Evolutionary conservation across 1,140 invertebrate species (phyloP), one percentile per base, ranked within the genome.

Genomic region (Trichomalopsis sarcophagae): DNA sequence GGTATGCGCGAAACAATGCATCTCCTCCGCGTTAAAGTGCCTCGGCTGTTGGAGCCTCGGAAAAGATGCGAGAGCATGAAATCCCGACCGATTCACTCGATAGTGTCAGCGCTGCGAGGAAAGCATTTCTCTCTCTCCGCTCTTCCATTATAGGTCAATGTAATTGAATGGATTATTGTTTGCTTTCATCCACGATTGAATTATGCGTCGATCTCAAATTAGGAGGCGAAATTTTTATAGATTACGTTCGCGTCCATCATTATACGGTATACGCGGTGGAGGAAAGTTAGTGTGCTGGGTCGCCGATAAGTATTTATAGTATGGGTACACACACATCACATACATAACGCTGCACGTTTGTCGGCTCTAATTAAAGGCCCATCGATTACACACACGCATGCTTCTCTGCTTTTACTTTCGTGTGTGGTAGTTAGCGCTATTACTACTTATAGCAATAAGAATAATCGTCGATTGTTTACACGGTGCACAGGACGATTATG

Each of bases 341-440:
- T 27, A 27, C 27, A n/a, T 21, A 21, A 6, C 55, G 47, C 47
- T 50, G 69, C 23, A 73, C 80, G 44, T 81, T 71, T 81, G 80
- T 81, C 80, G 80, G 40, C 36, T 73, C 69, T 81, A 81, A 81
- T 81, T 81, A 81, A 81, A 81, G 73, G 80, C 27, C 30, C 66
- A 40, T 40, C 36, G 13, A 81, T 81, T 71, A 47, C 21, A 69
- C 36, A 44, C 33, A 36, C 33, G 33, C 33, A 36, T 27, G 40
- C 40, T 21, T 33, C 30, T n/a, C 47, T 44, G 7, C 11, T 80
- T 80, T 80, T 80, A 80, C 78, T 80, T 69, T 80, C 55, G 78
- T 69, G 9, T 44, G 4, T 36, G 5, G 27, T 27, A 27, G 27
- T 27, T 27, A 27, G 27, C 27, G 50, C 50, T 5, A 17, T 55